phyloP scores from a whole-genome alignment of 2,888 invertebrate species.

The Andrena fulva region DNA sequence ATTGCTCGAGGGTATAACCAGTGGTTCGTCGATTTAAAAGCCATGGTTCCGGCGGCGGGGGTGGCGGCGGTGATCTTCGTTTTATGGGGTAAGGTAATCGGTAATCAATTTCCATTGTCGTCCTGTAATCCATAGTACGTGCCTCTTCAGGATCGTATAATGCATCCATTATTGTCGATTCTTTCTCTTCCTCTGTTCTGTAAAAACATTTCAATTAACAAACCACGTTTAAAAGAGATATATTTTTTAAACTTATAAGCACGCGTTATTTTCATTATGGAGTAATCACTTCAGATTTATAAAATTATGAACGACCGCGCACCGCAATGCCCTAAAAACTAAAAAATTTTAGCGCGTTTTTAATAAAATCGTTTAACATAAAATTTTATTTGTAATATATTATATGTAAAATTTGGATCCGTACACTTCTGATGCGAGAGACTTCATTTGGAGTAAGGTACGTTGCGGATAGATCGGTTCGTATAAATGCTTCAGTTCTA shows the following conservation, averaged over 20 bases:
- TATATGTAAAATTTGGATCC: constrained; percentile 16
- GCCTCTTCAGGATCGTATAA: constrained; percentile 48
- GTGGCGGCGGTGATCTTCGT: constrained; percentile 34
- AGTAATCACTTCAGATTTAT: no score
- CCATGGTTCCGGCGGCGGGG: constrained; percentile 69
- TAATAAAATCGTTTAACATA: no score
- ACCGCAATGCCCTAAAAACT: no score
- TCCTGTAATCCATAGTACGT: constrained; percentile 67
- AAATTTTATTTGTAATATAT: no score
- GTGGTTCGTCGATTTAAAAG: constrained; percentile 73
- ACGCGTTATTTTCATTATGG: no score
- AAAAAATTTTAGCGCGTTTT: neutral
- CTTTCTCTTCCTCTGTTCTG: constrained; percentile 53
- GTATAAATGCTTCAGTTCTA: constrained; percentile 62
- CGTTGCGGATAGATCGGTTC: constrained; percentile 62
- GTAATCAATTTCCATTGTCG: constrained; percentile 67
- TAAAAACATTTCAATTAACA: neutral
- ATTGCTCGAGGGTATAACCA: constrained; percentile 66
- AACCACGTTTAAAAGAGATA: neutral
- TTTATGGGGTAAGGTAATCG: constrained; percentile 62
- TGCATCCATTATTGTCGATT: constrained; percentile 51
- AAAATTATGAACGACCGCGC: no score
- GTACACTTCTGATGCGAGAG: constrained; percentile 66
- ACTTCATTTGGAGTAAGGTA: constrained; percentile 65
- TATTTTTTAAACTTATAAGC: neutral